Evolutionary conservation across 2,888 invertebrate genomes (phyloP).

Genomic region (Pediacus dermestoides): DNA sequence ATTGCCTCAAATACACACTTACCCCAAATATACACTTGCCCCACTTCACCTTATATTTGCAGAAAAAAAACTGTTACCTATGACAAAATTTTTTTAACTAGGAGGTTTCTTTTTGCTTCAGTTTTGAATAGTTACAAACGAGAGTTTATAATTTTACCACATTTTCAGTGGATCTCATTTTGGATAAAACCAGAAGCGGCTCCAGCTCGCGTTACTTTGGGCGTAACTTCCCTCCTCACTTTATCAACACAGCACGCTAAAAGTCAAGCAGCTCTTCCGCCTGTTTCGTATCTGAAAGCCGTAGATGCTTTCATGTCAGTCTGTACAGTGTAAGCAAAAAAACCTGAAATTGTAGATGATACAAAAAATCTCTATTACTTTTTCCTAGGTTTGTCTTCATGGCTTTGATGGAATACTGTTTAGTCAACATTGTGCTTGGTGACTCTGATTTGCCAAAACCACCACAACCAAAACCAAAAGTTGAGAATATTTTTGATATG

Average conservation of each 20-base stretch:
- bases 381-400: slow-evolving; percentile 77
- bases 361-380: slow-evolving; percentile 10
- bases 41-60: too few relatives aligned
- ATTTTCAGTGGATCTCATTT: slow-evolving; percentile 82
- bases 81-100: too few relatives aligned
- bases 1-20: too few relatives aligned
- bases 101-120: too few relatives aligned
- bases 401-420: slow-evolving; percentile 90
- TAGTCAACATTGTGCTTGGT: slow-evolving; percentile 81
- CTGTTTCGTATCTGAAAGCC: slow-evolving; percentile 89
- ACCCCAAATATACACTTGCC: too few relatives aligned
- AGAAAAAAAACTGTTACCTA: too few relatives aligned
- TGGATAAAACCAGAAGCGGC: slow-evolving; percentile 95
- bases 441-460: slow-evolving; percentile 63
- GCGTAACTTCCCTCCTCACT: slow-evolving; percentile 85
- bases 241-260: slow-evolving; percentile 90
- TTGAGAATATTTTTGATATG: slow-evolving; percentile 56
- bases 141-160: slow-evolving; percentile 1
- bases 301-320: slow-evolving; percentile 92
- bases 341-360: too few relatives aligned
- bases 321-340: slow-evolving; percentile 75
- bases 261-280: slow-evolving; percentile 88
- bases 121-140: too few relatives aligned
- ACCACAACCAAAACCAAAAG: slow-evolving; percentile 50
- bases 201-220: slow-evolving; percentile 87